These are phyloP conservation scores for Scaptomyza polygonia DNA, from an alignment of 2,888 invertebrate genomes.

Conservation along the genomic window DNA sequence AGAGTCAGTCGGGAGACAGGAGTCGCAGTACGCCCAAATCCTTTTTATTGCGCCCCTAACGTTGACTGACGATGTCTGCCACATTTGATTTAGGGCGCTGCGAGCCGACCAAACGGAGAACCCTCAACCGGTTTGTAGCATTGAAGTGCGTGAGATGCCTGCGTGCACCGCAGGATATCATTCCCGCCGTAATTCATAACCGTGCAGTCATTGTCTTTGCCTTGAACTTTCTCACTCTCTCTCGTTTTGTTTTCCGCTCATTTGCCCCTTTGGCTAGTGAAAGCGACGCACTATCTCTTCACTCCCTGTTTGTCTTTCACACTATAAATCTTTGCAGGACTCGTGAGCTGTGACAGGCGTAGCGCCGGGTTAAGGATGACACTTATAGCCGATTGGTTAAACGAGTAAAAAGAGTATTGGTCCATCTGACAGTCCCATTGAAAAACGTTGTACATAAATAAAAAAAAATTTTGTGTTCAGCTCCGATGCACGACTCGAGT, in stretches of 20 bases:
- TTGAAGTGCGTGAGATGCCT: conserved; percentile 52
- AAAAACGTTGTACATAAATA: not conserved
- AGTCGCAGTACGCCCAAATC: conserved; percentile 17
- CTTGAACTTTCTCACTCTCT: conserved; percentile 27
- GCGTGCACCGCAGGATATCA: conserved; percentile 59
- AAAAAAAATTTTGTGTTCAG: no score
- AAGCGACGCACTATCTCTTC: conserved; percentile 54
- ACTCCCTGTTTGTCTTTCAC: conserved; percentile 60
- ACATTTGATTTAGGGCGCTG: conserved; percentile 48
- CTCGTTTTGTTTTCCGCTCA: conserved; percentile 11
- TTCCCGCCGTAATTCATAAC: conserved; percentile 54
- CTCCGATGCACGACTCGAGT: no score
- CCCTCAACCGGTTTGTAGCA: conserved; percentile 50
- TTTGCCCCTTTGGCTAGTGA: conserved; percentile 32
- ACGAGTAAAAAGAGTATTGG: not conserved
- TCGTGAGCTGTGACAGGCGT: conserved; percentile 56
- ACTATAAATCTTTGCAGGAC: conserved; percentile 63
- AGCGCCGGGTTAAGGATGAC: conserved; percentile 31
- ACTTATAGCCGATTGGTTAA: conserved; percentile 50
- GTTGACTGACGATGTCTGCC: conserved; percentile 47
- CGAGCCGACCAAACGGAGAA: not conserved
- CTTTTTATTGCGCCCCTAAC: conserved; percentile 55
- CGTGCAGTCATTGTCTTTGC: conserved; percentile 43
- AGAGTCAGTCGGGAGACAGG: conserved; percentile 11
- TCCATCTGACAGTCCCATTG: conserved; percentile 1